Conservation (phyloP, 2,113 vertebrate species). For the Clarias batrachus region DNA sequence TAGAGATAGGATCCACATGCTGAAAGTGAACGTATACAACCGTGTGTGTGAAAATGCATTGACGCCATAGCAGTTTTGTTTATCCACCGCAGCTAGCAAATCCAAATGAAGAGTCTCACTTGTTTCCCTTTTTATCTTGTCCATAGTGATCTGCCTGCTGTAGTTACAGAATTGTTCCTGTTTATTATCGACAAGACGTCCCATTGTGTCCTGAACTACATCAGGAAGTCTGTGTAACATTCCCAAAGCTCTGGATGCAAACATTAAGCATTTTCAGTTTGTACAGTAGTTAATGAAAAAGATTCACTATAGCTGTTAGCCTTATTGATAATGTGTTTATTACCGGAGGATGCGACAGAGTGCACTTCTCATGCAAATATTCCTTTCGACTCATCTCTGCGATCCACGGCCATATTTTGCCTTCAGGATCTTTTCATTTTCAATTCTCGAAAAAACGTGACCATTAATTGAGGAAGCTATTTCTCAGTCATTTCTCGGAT, state of each 20-base stretch:
- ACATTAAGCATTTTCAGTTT: not conserved
- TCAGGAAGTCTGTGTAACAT: not conserved
- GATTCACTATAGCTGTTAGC: not conserved
- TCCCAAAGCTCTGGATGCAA: not conserved
- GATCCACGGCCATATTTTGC: not conserved
- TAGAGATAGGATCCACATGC: conserved; percentile 36
- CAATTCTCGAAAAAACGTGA: not conserved
- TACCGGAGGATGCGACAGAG: not conserved
- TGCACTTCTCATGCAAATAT: not conserved
- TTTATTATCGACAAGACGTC: not conserved
- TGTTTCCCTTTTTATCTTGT: not conserved
- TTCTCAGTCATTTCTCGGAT: not conserved
- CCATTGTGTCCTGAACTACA: not conserved
- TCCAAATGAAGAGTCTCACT: not conserved
- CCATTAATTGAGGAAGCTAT: not conserved
- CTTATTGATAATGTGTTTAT: not conserved
- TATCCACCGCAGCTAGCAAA: not conserved
- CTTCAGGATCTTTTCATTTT: not conserved
- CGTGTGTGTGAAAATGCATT: not conserved
- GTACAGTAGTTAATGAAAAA: not conserved
- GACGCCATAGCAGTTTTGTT: not conserved
- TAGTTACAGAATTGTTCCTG: not conserved
- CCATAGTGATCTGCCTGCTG: not conserved
- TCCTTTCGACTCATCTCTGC: not conserved
- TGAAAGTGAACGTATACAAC: conserved; percentile 16